Evolutionary conservation across 2,113 vertebrate genomes (phyloP), one percentile per base, ranked within the genome.

Genomic region (Catharus bicknelli): DNA sequence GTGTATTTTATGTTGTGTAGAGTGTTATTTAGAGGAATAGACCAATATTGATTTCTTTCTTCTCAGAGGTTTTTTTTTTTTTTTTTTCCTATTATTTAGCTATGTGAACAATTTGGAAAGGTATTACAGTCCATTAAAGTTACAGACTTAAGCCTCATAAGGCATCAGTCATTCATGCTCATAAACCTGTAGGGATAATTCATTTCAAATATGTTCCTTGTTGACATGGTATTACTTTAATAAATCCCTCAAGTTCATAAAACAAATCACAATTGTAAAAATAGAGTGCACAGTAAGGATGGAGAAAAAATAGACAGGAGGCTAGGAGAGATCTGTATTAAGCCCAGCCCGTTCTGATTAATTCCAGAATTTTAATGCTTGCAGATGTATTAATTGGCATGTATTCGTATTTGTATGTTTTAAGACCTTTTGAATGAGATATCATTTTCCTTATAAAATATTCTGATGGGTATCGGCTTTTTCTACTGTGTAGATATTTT

Each of bases 401-500:
- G 51, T 75, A 53, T 94, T 94, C 18, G 1, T 90, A 76, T 95
- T 88, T 40, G 23, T 90, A 70, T 83, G 45, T 96, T 93, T 87
- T 88, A 88, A 95, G 88, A 95, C 88, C 29, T 90, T 97, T 93
- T 95, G 89, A 96, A 83, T 96, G 93, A 92, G 64, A 58, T 88
- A 93, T 90, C 42, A 86, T 97, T 97, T 96, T 97, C 72, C 40
- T 19, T 59, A 59, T 97, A 95, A 96, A 97, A 61, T 29, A 57
- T 79, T 84, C 85, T 92, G 59, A 86, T 87, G 89, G 64, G 83
- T 96, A 95, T 93, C 95, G 96, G 74, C 78, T 95, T 63, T 97
- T 97, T 95, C 94, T 96, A 79, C 95, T 97, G 95, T 96, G 96
- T 95, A 92, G 83, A 69, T 96, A 84, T 92, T 96, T 96, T 95